Evolutionary conservation across 2,113 vertebrate genomes (phyloP).

Genomic region (Orthonyx spaldingii): DNA sequence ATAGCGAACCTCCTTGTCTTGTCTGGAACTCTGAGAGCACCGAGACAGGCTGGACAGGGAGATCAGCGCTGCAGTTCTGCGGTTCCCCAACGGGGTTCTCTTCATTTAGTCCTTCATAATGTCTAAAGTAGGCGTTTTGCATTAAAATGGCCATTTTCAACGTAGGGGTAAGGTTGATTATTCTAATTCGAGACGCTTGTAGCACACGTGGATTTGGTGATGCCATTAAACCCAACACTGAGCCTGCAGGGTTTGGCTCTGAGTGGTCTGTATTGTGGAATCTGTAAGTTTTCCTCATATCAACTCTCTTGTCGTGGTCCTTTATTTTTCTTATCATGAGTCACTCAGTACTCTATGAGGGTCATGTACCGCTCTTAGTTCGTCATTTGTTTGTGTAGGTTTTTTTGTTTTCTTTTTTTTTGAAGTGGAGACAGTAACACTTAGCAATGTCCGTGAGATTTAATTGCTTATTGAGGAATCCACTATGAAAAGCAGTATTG

Average conservation of each 20-base stretch:
- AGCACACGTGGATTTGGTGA: accelerated
- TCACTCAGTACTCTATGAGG: not conserved
- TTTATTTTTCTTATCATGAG: not conserved
- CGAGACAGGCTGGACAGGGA: accelerated
- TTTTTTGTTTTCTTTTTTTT: not conserved
- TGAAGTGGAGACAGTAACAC: not conserved
- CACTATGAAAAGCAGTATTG: not conserved
- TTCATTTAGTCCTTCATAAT: accelerated
- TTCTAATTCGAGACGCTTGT: accelerated
- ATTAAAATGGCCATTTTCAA: accelerated
- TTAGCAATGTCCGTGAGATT: not conserved
- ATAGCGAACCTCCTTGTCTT: accelerated
- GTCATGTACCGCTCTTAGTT: not conserved
- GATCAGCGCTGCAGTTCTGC: accelerated
- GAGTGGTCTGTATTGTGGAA: accelerated
- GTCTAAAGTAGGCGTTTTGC: not conserved
- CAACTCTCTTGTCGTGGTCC: accelerated
- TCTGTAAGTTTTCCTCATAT: accelerated
- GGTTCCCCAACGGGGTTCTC: accelerated
- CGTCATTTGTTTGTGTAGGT: too few relatives aligned
- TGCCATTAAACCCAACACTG: accelerated
- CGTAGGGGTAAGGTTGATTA: accelerated
- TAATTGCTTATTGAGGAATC: not conserved
- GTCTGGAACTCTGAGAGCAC: accelerated
- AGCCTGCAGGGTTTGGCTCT: not conserved